phyloP scores from a whole-genome alignment of 2,113 vertebrate genomes.

The Daphoenositta chrysoptera region DNA sequence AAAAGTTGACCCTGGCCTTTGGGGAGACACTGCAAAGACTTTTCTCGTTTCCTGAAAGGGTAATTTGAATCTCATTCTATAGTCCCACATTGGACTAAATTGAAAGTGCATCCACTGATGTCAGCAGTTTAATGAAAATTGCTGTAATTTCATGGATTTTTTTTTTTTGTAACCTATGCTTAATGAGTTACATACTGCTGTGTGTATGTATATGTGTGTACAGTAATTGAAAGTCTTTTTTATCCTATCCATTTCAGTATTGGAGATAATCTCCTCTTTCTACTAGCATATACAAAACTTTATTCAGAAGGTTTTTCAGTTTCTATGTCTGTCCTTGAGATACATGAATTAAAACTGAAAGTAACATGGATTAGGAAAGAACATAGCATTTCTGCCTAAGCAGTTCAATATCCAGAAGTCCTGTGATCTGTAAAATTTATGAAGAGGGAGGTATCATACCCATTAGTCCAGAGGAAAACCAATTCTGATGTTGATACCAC shows the following conservation, averaged over 20 bases:
- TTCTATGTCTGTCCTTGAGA: slow-evolving; percentile 53
- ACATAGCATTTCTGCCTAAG: slow-evolving; percentile 61
- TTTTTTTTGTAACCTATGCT: not conserved
- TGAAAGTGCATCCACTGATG: not conserved
- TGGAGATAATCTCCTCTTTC: slow-evolving; percentile 40
- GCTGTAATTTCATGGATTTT: not conserved
- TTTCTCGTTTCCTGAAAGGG: slow-evolving; percentile 17
- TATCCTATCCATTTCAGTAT: not conserved
- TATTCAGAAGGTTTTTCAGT: slow-evolving; percentile 11
- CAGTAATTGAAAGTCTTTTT: slow-evolving; percentile 42
- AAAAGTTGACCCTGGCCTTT: slow-evolving; percentile 40
- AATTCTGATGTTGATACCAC: slow-evolving; percentile 47
- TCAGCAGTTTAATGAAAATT: slow-evolving; percentile 47
- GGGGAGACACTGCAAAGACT: slow-evolving; percentile 4
- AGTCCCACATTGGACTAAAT: not conserved
- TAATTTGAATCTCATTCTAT: slow-evolving; percentile 47
- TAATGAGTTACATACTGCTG: not conserved
- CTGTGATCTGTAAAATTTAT: slow-evolving; percentile 45
- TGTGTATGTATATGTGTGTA: not conserved
- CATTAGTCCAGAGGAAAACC: slow-evolving; percentile 52
- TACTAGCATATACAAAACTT: slow-evolving; percentile 39
- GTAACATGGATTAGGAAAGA: slow-evolving; percentile 48
- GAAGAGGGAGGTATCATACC: slow-evolving; percentile 56
- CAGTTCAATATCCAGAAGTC: slow-evolving; percentile 61
- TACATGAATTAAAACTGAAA: slow-evolving; percentile 59